These are phyloP conservation scores for Grantiella picta DNA, from an alignment of 2,113 vertebrate genomes.

Conservation along the genomic window DNA sequence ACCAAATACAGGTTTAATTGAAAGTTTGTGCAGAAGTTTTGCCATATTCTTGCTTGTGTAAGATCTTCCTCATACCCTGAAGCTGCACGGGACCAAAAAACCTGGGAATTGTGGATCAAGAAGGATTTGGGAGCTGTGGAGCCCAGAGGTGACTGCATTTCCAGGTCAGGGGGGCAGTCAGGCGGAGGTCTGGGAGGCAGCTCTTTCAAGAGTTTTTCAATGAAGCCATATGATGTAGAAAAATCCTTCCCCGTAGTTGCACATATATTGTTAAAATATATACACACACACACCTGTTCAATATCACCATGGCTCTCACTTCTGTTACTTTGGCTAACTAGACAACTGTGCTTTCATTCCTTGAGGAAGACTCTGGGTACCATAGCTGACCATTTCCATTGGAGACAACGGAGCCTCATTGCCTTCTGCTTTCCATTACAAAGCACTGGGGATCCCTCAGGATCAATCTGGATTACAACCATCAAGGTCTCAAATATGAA, in stretches of 20 bases:
- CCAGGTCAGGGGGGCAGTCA: not conserved
- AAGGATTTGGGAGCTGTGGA: not conserved
- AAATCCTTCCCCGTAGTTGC: rapidly evolving
- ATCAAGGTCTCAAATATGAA: not conserved
- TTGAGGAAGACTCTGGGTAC: not conserved
- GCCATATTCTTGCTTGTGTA: rapidly evolving
- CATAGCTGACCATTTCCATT: not conserved
- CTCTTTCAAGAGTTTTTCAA: not conserved
- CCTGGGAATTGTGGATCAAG: not conserved
- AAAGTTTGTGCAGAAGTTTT: not conserved
- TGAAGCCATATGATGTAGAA: not conserved
- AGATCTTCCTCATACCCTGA: not conserved
- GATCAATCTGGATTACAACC: not conserved
- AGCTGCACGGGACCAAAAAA: not conserved
- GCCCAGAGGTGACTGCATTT: not conserved
- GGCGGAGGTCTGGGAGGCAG: not conserved
- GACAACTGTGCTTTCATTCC: not conserved
- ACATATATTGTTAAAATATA: not conserved
- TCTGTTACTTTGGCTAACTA: too few relatives aligned
- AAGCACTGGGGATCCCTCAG: not conserved
- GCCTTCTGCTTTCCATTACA: not conserved
- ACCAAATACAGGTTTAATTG: not conserved
- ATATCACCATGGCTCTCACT: not conserved
- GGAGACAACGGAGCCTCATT: not conserved
- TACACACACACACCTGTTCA: not conserved